Conservation (phyloP, 1,140 invertebrate species). For the Trissolcus basalis region DNA sequence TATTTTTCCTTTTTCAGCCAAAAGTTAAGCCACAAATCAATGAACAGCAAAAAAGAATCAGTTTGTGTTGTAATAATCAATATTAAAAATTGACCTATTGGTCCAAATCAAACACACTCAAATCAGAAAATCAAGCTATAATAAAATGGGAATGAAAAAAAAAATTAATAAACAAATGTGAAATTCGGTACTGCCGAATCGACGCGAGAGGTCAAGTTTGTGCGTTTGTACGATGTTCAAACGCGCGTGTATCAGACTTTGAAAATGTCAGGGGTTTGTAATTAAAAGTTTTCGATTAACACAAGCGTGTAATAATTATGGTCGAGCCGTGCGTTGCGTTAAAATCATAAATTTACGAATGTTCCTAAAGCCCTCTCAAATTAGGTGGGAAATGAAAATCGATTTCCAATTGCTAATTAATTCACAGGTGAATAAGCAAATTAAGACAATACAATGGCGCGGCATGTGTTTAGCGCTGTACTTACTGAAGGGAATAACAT, state of each 20-base stretch:
- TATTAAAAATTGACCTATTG: no score
- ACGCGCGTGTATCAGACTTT: conserved; percentile 52
- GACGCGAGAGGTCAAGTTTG: conserved; percentile 46
- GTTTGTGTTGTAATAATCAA: no score
- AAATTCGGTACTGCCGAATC: conserved; percentile 44
- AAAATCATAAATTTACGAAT: conserved; percentile 60
- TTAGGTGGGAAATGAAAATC: conserved; percentile 57
- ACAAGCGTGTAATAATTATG: conserved; percentile 60
- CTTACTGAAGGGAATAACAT: conserved; percentile 33
- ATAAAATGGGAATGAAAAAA: no score
- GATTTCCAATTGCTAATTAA: conserved; percentile 55
- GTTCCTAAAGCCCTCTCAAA: conserved; percentile 45
- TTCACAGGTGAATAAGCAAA: conserved; percentile 54
- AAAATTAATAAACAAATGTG: conserved; percentile 55
- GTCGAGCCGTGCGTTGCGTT: conserved; percentile 28
- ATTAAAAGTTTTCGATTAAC: conserved; percentile 71
- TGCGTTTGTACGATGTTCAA: conserved; percentile 55
- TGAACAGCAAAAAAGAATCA: no score
- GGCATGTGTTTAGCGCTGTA: conserved; percentile 49
- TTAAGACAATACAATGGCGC: conserved; percentile 45
- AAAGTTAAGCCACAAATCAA: no score
- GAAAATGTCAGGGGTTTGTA: conserved; percentile 58
- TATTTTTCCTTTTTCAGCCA: no score
- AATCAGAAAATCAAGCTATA: no score
- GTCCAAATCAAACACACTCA: no score